Evolutionary conservation across 1,140 invertebrate genomes (phyloP).

Genomic region (Drosophila chauvacae): DNA sequence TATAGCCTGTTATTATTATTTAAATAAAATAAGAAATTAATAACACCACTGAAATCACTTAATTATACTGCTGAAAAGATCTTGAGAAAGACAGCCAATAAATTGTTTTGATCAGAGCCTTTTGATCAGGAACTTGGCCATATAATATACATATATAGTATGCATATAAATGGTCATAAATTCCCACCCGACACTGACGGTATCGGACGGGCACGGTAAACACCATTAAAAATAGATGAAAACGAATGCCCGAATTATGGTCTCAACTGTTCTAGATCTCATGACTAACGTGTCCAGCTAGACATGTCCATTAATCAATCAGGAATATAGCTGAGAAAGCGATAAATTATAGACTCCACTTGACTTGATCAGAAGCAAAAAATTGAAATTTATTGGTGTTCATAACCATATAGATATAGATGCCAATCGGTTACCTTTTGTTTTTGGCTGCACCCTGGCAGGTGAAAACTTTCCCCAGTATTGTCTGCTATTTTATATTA

Average conservation of each 20-base stretch:
- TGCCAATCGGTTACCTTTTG: constrained; percentile 17
- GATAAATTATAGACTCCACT: constrained; percentile 26
- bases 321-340: constrained; percentile 12
- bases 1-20: not conserved
- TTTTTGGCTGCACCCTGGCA: constrained; percentile 5
- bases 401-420: constrained; percentile 20
- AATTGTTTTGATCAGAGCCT: not conserved
- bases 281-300: constrained; percentile 21
- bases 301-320: constrained; percentile 43
- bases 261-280: constrained; percentile 25
- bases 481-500: not conserved
- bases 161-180: constrained; percentile 15
- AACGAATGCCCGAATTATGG: constrained; percentile 16
- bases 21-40: not conserved
- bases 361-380: not conserved
- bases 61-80: not conserved
- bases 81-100: constrained; percentile 8
- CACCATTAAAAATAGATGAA: constrained; percentile 39
- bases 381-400: not conserved
- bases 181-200: not conserved
- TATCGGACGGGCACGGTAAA: not conserved
- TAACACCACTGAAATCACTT: not conserved
- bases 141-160: not conserved
- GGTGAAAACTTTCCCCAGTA: constrained; percentile 14
- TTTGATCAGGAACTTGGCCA: constrained; percentile 13